Conservation (phyloP, 2,888 invertebrate species). For the Spodoptera littoralis region DNA sequence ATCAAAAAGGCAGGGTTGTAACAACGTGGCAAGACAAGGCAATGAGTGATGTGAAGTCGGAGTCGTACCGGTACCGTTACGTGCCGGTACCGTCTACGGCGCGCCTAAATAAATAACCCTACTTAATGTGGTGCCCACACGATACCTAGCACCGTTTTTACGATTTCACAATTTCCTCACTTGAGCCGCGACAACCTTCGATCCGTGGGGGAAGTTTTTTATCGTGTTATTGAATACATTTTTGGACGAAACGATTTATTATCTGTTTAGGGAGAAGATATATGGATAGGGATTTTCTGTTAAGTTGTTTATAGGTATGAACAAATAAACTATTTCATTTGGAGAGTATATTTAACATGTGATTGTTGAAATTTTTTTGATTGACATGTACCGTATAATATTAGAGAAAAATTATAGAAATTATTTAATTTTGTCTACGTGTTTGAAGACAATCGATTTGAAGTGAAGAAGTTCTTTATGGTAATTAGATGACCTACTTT, state of each 20-base stretch:
- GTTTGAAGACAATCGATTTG: background rate
- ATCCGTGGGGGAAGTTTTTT: constrained; percentile 54
- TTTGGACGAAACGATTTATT: constrained; percentile 30
- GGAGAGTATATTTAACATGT: no score
- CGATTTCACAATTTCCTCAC: constrained; percentile 76
- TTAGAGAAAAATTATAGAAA: no score
- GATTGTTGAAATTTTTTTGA: no score
- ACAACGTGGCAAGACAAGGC: constrained; percentile 57
- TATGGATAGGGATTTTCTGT: background rate
- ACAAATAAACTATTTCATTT: no score
- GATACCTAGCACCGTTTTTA: constrained; percentile 75
- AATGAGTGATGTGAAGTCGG: constrained; percentile 62
- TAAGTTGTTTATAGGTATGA: no score
- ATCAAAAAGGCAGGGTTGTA: constrained; percentile 37
- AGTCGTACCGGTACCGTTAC: constrained; percentile 65
- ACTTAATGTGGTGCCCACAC: constrained; percentile 80
- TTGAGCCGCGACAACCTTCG: constrained; percentile 56
- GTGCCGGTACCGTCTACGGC: constrained; percentile 66
- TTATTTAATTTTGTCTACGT: no score
- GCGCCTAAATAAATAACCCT: constrained; percentile 86
- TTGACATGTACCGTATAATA: no score
- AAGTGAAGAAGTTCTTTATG: background rate
- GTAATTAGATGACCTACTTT: no score
- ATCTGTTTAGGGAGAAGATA: background rate
- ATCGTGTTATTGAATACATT: constrained; percentile 5